Evolutionary conservation across 2,797 vertebrate species (phyloP), one percentile per base, ranked within the genome.

Genomic region (Centroberyx gerrardi): DNA sequence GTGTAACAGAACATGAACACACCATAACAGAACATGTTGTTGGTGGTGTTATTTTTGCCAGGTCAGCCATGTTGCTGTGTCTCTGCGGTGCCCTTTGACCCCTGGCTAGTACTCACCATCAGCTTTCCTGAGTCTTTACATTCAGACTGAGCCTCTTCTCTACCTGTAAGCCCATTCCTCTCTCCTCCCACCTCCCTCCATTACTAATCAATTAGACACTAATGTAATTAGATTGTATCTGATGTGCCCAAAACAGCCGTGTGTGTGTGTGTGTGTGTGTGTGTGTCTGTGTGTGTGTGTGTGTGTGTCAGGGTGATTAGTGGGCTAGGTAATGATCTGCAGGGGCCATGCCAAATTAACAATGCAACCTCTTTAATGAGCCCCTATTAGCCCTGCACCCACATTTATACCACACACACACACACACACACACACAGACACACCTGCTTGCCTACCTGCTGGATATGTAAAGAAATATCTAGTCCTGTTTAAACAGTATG

Each of bases 271-370:
- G 68, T 53, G 72, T 13, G 56, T 60, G 72, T 75, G 74, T 60
- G 56, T 71, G 52, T 58, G 68, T 65, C 53, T 71, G 53, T 69
- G 70, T 72, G 52, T 56, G 52, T 60, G 53, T 72, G 62, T 62
- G 78, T 68, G 62, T 64, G 78, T 69, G 81, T 81, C 83, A 82
- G 69, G 81, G 87, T 89, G 92, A 93, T 93, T 93, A 95, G 93
- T 96, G 90, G 90, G 91, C 93, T 95, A 93, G 95, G 94, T 96
- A 95, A 95, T 94, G 95, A 95, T 94, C 95, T 92, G 91, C 93
- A 92, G 88, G 87, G 93, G 91, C 95, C 91, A 93, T 90, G 93
- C 93, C 95, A 96, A 96, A 96, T 97, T 95, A 96, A 93, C 95
- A 95, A 93, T 93, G 93, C 94, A 92, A 94, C 91, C 91, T 90